Percentiles rank a stretch among this genome's conserved stretches.
Conservation (phyloP, 2,888 invertebrate species). For the Torymus auratus region DNA sequence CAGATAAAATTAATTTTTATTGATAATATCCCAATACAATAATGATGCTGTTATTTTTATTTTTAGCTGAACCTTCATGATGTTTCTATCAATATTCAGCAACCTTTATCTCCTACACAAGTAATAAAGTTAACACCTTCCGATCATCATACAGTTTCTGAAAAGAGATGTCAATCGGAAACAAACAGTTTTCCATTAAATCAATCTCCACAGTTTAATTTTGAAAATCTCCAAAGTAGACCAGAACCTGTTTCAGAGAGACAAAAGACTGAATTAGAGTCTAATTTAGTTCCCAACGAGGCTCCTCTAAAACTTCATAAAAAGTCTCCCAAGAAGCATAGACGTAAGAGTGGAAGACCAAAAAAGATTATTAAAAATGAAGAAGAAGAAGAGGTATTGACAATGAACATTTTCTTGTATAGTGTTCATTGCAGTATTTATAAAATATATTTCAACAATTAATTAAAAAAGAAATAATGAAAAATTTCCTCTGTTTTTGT, state of each 20-base stretch:
- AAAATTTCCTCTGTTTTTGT: constrained; percentile 40
- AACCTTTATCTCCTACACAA: constrained; percentile 26
- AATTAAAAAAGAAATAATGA: too few species aligned
- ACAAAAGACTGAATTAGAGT: not conserved
- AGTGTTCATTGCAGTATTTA: not conserved
- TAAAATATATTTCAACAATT: not conserved
- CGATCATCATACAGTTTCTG: not conserved
- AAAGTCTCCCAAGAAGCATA: constrained; percentile 45
- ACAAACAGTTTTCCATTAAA: not conserved
- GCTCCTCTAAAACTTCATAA: not conserved
- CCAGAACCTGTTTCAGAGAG: not conserved
- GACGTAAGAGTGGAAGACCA: constrained; percentile 65
- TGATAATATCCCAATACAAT: not conserved
- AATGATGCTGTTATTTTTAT: not conserved
- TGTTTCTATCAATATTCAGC: constrained; percentile 13
- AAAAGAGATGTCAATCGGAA: not conserved
- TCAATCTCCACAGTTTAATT: not conserved
- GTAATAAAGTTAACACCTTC: constrained; percentile 9
- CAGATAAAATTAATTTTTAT: not conserved
- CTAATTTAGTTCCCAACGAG: not conserved
- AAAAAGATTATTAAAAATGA: constrained; percentile 62
- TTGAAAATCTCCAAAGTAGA: not conserved
- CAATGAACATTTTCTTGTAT: not conserved
- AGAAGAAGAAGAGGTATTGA: constrained; percentile 29
- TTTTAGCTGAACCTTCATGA: constrained; percentile 34